Evolutionary conservation across 2,797 vertebrate genomes (phyloP), one percentile per base, ranked within the genome.

Genomic region (Trematomus bernacchii): DNA sequence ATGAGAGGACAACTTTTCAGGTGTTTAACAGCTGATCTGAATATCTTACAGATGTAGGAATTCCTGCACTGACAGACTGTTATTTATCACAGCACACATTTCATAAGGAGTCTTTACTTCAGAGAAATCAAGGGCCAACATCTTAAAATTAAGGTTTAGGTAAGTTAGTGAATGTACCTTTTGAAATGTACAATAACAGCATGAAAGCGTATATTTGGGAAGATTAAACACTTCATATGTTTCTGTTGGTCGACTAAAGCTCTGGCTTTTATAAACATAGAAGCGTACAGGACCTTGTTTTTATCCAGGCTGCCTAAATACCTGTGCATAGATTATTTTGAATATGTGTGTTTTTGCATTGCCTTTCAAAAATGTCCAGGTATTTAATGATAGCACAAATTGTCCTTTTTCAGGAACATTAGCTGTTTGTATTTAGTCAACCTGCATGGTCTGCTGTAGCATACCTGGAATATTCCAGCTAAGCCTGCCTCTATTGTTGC

Each of bases 401-500:
- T 80, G 70, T 83, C 71, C 5, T 65, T 43, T 69, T 66, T 62
- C 47, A 27, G 19, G 62, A 9, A 40, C 2, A 65, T 71, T 80
- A 82, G 83, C 80, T 73, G 19, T 55, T 83, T 66, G 30, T 30
- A 30, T 15, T 46, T 46, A 14, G 27, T n/a, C 15, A 37, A 14
- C 54, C 37, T 52, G 47, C 72, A 76, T 83, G 85, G 76, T 82
- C 40, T 77, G 47, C 61, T 62, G 43, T 19, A 30, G 46, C 43
- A n/a, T 54, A 33, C 59, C 57, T 48, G 19, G 79, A 90, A 85
- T 66, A 79, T 82, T 93, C 87, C 64, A 83, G 84, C 63, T 16
- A 10, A 50, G 8, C 10, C 16, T 43, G 10, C 4, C 59, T 63
- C 14, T 37, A 0, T 73, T 52, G 61, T 11, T 44, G 27, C 46